These are phyloP conservation scores for Crotalus tigris DNA, from an alignment of 2,113 vertebrate genomes.

Conservation along the genomic window DNA sequence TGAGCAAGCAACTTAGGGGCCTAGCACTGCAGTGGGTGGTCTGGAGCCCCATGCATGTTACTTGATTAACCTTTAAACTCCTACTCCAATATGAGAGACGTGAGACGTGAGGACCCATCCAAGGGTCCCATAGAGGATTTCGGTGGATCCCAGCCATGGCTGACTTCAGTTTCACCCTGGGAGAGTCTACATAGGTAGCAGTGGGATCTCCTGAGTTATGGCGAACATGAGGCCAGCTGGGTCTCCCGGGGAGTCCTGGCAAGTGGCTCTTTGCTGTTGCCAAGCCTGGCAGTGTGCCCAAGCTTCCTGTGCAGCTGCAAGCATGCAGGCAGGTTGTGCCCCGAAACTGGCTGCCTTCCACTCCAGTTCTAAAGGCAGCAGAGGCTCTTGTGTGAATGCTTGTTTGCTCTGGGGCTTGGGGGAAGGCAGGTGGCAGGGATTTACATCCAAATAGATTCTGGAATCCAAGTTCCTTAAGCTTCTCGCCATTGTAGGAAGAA, in stretches of 20 bases:
- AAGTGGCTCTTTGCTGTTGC: background rate
- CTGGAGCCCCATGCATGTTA: background rate
- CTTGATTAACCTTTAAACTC: background rate
- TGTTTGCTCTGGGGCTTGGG: rapidly evolving
- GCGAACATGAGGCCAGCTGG: rapidly evolving
- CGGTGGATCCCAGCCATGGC: background rate
- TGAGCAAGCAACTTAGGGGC: background rate
- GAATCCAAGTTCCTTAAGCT: background rate
- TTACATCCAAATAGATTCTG: background rate
- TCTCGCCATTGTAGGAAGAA: background rate
- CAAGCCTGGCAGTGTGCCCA: background rate
- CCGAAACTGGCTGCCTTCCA: background rate
- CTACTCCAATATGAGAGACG: background rate
- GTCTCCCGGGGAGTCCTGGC: background rate
- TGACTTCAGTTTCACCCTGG: slow-evolving; percentile 29
- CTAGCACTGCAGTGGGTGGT: background rate
- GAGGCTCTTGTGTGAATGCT: background rate
- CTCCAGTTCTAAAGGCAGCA: background rate
- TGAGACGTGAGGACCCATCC: too few species aligned
- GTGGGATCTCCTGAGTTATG: slow-evolving; percentile 23
- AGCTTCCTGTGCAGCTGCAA: slow-evolving; percentile 1
- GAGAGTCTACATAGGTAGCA: slow-evolving; percentile 18
- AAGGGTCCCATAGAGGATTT: background rate
- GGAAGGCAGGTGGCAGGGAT: background rate
- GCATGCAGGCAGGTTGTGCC: background rate